Evolutionary conservation across 2,888 invertebrate genomes (phyloP).

Genomic region (Sturmia bella): DNA sequence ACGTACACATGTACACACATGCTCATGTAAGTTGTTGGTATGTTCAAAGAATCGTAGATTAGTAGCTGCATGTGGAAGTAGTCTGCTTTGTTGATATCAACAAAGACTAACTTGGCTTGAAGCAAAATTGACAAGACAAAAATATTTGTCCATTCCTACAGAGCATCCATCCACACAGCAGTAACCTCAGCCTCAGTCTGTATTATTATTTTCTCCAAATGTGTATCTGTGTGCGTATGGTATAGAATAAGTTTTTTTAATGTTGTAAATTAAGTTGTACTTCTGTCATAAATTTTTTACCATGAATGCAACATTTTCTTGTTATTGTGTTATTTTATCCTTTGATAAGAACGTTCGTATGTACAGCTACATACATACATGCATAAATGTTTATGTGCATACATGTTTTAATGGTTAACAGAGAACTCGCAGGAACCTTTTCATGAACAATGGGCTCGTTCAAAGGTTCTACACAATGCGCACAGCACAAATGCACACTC

Average conservation of each 20-base stretch:
- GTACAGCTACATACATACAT: no score
- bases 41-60: neutral
- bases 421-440: neutral
- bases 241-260: conserved; percentile 1
- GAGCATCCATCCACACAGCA: neutral
- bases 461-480: conserved; percentile 11
- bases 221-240: neutral
- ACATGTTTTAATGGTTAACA: conserved; percentile 1
- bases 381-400: no score
- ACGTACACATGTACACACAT: neutral
- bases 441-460: neutral
- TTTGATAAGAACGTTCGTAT: conserved; percentile 38
- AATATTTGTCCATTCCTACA: conserved; percentile 32
- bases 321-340: conserved; percentile 52
- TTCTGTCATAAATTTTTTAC: conserved; percentile 60
- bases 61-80: neutral
- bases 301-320: conserved; percentile 57
- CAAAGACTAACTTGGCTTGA: conserved; percentile 42
- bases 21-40: neutral
- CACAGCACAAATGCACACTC: neutral
- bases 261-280: conserved; percentile 66
- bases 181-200: no score
- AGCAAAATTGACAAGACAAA: conserved; percentile 56
- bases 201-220: no score
- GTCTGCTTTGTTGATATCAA: neutral